Conservation (phyloP, 2,113 vertebrate species). For the Sigmodon hispidus region DNA sequence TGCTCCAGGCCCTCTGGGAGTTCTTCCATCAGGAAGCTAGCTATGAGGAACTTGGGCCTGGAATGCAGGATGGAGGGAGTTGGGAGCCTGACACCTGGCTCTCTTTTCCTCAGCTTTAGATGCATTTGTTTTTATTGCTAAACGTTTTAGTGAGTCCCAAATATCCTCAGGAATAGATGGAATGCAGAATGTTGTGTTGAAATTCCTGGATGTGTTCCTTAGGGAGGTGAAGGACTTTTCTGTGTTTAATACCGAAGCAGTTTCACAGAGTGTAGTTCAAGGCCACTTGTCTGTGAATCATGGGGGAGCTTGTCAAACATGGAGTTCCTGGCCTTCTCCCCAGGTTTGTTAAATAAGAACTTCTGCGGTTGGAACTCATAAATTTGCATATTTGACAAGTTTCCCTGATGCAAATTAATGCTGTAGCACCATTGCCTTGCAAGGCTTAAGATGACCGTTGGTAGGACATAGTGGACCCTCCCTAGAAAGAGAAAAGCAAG, state of each 20-base stretch:
- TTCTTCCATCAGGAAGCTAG: background rate
- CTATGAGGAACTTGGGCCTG: background rate
- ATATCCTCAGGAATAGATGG: conserved; percentile 19
- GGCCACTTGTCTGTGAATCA: conserved; percentile 54
- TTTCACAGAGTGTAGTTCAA: conserved; percentile 7
- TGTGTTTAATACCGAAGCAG: conserved; percentile 40
- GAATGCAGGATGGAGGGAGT: background rate
- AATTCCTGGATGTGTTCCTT: conserved; percentile 47
- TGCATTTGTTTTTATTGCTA: conserved; percentile 49
- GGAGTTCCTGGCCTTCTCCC: conserved; percentile 37
- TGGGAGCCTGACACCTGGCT: background rate
- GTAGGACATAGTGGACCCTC: background rate
- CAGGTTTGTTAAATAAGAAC: conserved; percentile 40
- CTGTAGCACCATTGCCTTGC: background rate
- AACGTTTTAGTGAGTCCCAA: background rate
- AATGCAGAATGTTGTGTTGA: conserved; percentile 42
- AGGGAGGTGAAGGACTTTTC: conserved; percentile 18
- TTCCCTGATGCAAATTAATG: conserved; percentile 15
- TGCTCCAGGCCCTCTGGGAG: background rate
- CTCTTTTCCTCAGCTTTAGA: conserved; percentile 12
- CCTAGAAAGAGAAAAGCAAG: conserved; percentile 17
- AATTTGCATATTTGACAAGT: conserved; percentile 54
- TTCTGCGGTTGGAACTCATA: conserved; percentile 38
- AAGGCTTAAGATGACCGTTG: background rate
- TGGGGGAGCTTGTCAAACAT: conserved; percentile 50